Percentiles rank a stretch among this genome's conserved stretches.
Conservation (phyloP, 2,113 vertebrate genomes). For the Passerina amoena region DNA sequence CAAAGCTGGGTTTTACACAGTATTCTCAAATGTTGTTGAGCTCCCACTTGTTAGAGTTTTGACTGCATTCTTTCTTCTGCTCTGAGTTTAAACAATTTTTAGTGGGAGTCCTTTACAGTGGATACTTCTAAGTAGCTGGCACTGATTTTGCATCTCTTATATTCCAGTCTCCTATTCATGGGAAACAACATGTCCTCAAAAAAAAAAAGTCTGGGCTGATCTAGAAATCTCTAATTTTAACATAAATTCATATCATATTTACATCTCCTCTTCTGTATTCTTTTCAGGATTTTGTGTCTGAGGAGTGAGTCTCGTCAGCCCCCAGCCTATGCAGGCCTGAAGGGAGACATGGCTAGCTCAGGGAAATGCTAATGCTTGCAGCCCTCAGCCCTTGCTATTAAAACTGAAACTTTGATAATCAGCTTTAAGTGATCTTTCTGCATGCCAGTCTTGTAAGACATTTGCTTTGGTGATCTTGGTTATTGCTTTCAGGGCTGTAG, state of each 20-base stretch:
- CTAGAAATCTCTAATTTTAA: background rate
- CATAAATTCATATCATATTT: background rate
- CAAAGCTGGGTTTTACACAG: background rate
- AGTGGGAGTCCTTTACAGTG: background rate
- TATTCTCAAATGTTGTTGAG: background rate
- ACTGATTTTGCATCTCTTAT: background rate
- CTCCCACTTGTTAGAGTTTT: background rate
- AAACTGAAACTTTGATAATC: background rate
- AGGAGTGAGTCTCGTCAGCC: background rate
- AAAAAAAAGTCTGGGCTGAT: background rate
- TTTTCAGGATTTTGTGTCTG: background rate
- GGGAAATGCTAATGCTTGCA: background rate
- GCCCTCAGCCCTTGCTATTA: background rate
- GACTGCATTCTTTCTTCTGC: background rate
- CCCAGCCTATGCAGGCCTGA: background rate
- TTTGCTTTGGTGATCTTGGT: background rate
- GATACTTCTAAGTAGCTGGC: background rate
- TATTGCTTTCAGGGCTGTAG: background rate
- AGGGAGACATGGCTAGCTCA: background rate
- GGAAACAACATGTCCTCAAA: background rate
- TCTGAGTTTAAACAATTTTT: slow-evolving; percentile 16
- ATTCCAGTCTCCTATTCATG: background rate
- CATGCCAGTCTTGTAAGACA: background rate
- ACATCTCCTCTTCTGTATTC: background rate
- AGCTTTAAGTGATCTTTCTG: background rate